A percentile compares a stretch with the other conserved stretches of the same genome.
phyloP scores from a whole-genome alignment of 1,140 invertebrate species.

The Pseudomyrmex gracilis region DNA sequence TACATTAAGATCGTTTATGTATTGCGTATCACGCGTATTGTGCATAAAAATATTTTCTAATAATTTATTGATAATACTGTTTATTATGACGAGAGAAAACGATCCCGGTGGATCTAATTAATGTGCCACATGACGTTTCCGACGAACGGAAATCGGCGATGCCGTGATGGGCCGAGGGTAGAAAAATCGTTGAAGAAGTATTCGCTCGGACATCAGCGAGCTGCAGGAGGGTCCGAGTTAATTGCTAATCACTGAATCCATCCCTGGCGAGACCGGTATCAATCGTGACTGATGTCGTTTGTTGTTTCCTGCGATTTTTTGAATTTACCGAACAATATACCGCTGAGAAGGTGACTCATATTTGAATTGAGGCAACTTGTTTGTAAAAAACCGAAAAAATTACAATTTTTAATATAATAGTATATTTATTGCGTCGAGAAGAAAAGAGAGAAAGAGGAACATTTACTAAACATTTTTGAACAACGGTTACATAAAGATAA shows the following conservation, averaged over 20 bases:
- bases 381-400: constrained; percentile 7
- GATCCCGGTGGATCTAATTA: constrained; percentile 78
- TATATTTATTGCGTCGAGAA: background rate
- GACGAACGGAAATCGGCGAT: constrained; percentile 78
- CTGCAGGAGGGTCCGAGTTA: constrained; percentile 69
- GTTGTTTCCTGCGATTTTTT: constrained; percentile 67
- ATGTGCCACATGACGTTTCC: constrained; percentile 82
- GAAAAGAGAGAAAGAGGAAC: background rate
- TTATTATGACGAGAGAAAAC: too few species aligned
- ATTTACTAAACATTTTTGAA: background rate
- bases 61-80: too few species aligned
- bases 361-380: background rate
- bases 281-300: constrained; percentile 39
- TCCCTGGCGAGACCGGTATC: constrained; percentile 19
- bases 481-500: background rate
- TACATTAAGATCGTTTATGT: too few species aligned
- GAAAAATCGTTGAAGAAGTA: constrained; percentile 38
- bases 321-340: constrained; percentile 44
- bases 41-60: too few species aligned
- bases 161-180: constrained; percentile 21
- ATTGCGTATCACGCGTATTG: too few species aligned
- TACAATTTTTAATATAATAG: background rate
- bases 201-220: constrained; percentile 53
- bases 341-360: constrained; percentile 21
- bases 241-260: constrained; percentile 71